These are phyloP conservation scores for Triplophysa tibetana DNA, from an alignment of 2,113 vertebrate species.

Conservation along the genomic window DNA sequence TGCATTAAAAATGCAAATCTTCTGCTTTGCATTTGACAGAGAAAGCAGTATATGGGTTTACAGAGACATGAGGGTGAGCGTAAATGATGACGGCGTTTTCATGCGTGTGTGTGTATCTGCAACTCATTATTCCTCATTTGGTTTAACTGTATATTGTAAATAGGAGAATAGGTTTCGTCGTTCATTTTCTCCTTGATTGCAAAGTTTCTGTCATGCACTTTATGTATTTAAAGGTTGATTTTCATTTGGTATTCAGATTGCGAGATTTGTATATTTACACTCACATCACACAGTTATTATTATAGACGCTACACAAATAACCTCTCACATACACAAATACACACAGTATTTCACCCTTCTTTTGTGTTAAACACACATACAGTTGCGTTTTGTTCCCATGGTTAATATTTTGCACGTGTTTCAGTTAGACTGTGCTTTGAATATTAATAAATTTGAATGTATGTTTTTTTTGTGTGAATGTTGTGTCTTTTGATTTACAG, in stretches of 20 bases:
- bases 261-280: constrained; percentile 35
- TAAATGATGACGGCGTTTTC: neutral
- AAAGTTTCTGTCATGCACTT: constrained; percentile 33
- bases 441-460: constrained; percentile 62
- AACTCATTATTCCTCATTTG: constrained; percentile 4
- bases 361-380: neutral
- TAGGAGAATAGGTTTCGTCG: constrained; percentile 38
- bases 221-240: constrained; percentile 6
- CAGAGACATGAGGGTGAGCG: neutral
- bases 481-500: constrained; percentile 6
- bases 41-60: neutral
- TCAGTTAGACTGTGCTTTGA: constrained; percentile 52
- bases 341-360: constrained; percentile 24
- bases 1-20: too few species aligned
- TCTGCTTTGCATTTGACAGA: too few species aligned
- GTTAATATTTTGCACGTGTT: constrained; percentile 63
- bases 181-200: constrained; percentile 17
- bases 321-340: neutral
- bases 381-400: constrained; percentile 27
- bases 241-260: constrained; percentile 4
- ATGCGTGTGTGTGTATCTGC: neutral
- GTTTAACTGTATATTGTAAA: constrained; percentile 49
- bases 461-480: constrained; percentile 24
- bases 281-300: constrained; percentile 22
- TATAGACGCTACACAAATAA: constrained; percentile 45